Conservation (phyloP, 2,797 vertebrate species). For the Halcyon leucocephala region DNA sequence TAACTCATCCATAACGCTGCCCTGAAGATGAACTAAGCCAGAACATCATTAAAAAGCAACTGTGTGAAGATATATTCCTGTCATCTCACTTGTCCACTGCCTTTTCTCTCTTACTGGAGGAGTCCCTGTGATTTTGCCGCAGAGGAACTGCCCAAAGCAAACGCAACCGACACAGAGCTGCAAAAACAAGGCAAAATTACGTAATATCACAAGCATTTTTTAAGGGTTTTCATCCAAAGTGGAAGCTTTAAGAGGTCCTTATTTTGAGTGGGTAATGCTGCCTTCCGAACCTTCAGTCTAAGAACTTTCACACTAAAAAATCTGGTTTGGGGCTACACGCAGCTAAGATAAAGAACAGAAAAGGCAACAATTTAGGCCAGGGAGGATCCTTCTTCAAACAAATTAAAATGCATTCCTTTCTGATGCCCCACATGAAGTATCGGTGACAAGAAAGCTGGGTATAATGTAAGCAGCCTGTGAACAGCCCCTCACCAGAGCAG, state of each 20-base stretch:
- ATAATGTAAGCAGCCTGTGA: rapidly evolving
- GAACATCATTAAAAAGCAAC: background rate
- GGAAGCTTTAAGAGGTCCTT: background rate
- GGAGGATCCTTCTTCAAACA: background rate
- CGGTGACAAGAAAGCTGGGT: background rate
- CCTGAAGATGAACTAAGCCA: background rate
- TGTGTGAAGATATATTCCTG: rapidly evolving
- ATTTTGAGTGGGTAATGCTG: background rate
- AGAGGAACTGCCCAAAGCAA: background rate
- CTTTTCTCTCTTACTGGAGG: rapidly evolving
- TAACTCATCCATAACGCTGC: background rate
- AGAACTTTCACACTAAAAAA: background rate
- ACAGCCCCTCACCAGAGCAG: background rate
- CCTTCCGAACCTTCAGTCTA: background rate
- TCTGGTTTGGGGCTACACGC: background rate
- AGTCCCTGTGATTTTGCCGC: rapidly evolving
- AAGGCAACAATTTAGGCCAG: background rate
- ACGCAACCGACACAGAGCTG: background rate
- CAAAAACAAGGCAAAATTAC: background rate
- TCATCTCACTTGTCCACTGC: no score
- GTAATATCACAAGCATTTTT: rapidly evolving
- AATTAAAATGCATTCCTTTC: background rate
- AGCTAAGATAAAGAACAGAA: background rate
- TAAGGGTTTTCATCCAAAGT: background rate
- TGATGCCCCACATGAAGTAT: rapidly evolving